Conservation (phyloP, 2,113 vertebrate genomes). For the Orthochromis indermauri region DNA sequence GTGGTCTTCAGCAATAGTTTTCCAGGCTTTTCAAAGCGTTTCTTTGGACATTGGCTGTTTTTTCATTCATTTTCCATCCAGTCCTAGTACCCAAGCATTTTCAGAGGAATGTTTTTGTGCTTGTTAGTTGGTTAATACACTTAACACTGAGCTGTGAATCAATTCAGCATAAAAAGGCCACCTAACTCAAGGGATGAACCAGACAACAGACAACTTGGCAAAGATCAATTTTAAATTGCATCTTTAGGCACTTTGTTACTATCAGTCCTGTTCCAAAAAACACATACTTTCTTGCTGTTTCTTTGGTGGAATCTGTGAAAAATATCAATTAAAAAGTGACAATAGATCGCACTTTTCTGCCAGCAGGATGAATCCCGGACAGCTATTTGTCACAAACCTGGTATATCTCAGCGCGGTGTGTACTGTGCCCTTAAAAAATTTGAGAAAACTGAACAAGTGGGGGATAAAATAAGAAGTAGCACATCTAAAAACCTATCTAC, state of each 20-base stretch:
- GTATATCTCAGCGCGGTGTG: neutral
- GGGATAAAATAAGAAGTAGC: neutral
- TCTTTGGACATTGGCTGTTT: neutral
- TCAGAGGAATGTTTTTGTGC: neutral
- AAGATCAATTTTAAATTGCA: neutral
- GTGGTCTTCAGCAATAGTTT: neutral
- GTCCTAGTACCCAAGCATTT: neutral
- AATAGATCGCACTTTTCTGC: neutral
- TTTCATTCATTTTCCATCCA: neutral
- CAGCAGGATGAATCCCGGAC: neutral
- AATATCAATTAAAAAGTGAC: neutral
- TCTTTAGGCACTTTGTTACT: neutral
- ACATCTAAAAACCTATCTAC: neutral
- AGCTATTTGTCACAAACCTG: neutral
- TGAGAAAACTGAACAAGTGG: neutral
- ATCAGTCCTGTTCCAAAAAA: neutral
- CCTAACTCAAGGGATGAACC: neutral
- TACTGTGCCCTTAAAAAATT: neutral
- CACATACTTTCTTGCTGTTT: neutral
- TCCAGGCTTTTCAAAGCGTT: neutral
- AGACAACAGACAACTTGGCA: neutral
- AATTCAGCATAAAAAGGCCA: neutral
- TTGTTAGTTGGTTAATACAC: neutral
- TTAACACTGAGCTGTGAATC: neutral
- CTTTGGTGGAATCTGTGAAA: neutral